Evolutionary conservation across 92 coral and sea anemone genomes (phyloP).

Genomic region (Heteractis magnifica): DNA sequence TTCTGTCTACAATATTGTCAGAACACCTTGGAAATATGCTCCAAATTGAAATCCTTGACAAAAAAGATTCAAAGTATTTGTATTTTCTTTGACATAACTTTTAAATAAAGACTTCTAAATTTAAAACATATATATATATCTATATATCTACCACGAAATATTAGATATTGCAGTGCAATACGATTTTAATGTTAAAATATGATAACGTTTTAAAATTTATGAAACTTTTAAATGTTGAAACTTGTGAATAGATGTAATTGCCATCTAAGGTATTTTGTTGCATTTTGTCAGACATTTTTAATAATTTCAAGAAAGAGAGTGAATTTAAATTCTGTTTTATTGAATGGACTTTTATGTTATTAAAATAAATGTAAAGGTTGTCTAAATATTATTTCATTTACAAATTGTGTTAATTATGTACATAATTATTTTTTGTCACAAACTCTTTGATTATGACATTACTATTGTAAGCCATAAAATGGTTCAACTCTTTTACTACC

Average conservation of each 20-base stretch:
- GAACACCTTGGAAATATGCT: neutral
- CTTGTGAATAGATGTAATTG: neutral
- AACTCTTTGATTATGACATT: neutral
- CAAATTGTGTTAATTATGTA: neutral
- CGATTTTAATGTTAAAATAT: neutral
- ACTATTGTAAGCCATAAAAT: slow-evolving; percentile 14
- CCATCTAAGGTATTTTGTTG: neutral
- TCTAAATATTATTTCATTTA: neutral
- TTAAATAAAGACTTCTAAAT: slow-evolving; percentile 14
- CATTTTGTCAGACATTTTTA: neutral
- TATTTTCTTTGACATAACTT: slow-evolving; percentile 9
- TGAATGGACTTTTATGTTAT: slow-evolving; percentile 1
- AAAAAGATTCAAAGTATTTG: slow-evolving; percentile 7
- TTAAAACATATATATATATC: slow-evolving; percentile 13
- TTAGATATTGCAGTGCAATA: slow-evolving; percentile 38
- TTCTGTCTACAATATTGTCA: neutral
- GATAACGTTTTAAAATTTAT: neutral
- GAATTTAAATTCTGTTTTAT: neutral
- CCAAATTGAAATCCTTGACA: neutral
- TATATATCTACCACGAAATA: neutral
- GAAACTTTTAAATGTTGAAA: neutral
- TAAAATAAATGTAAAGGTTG: neutral
- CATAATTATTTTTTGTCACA: neutral
- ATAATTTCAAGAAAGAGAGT: neutral
- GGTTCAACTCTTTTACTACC: slow-evolving; percentile 11